These are phyloP conservation scores for Lucinisca nassula DNA, from an alignment of 2,888 invertebrate species.

Conservation along the genomic window DNA sequence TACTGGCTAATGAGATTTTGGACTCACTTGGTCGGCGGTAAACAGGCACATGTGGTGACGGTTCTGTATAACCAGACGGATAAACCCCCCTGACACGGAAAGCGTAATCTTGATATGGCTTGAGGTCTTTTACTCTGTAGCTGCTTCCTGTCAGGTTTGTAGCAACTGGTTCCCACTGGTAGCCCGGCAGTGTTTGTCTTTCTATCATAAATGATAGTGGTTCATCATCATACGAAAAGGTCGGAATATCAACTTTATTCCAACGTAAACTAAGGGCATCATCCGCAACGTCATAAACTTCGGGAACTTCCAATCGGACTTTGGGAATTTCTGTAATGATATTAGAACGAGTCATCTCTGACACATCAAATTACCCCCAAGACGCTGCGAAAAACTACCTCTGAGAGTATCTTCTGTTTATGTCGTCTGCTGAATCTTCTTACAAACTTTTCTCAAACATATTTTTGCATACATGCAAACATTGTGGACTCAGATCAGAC, in stretches of 20 bases:
- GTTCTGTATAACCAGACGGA: slow-evolving; percentile 96
- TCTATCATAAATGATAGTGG: slow-evolving; percentile 83
- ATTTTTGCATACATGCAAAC: no score
- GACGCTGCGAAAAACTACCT: no score
- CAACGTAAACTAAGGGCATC: slow-evolving; percentile 77
- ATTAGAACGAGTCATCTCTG: no score
- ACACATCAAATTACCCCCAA: no score
- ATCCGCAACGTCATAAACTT: slow-evolving; percentile 78
- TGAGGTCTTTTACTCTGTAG: slow-evolving; percentile 89
- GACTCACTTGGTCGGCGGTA: slow-evolving; percentile 84
- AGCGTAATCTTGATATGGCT: slow-evolving; percentile 97
- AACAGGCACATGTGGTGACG: slow-evolving; percentile 94
- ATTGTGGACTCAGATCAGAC: no score
- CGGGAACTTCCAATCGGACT: slow-evolving; percentile 80
- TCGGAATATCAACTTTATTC: slow-evolving; percentile 81
- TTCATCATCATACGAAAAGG: slow-evolving; percentile 76
- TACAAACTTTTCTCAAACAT: no score
- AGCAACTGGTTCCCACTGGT: slow-evolving; percentile 82
- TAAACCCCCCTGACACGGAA: slow-evolving; percentile 98
- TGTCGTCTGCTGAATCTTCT: no score
- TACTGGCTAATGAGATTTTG: slow-evolving; percentile 27
- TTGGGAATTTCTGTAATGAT: slow-evolving; percentile 79
- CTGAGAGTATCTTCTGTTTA: no score
- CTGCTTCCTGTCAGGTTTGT: slow-evolving; percentile 77
- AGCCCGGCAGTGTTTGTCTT: slow-evolving; percentile 78